Conservation (phyloP, 2,888 invertebrate genomes). For the Drosophila nr. fundita region DNA sequence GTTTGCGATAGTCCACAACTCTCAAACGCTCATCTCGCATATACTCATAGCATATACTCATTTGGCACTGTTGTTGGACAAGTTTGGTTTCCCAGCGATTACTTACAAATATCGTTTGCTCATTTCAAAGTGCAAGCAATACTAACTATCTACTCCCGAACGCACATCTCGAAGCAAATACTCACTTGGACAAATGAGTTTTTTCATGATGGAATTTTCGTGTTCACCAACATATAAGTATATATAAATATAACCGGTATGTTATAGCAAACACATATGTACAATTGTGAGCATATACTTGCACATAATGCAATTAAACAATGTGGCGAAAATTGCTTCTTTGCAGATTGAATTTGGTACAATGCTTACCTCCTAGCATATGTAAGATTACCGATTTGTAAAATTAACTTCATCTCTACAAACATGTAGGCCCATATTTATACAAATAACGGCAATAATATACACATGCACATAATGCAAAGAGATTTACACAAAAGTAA, state of each 20-base stretch:
- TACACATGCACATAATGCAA: not conserved
- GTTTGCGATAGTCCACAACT: not conserved
- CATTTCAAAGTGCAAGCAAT: not conserved
- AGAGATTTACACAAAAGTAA: not conserved
- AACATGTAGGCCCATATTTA: not conserved
- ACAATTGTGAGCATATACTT: not conserved
- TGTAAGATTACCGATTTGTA: not conserved
- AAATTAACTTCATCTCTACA: not conserved
- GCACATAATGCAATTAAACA: not conserved
- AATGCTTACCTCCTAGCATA: not conserved
- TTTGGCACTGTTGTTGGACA: not conserved
- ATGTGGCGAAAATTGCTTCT: not conserved
- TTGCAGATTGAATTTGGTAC: not conserved
- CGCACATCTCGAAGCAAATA: not conserved
- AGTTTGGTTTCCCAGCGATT: not conserved
- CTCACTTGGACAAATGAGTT: not conserved
- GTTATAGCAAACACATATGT: not conserved
- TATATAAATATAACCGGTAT: not conserved
- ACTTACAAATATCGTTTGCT: not conserved
- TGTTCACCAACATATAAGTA: not conserved
- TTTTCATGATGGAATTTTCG: not conserved
- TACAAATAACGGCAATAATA: not conserved
- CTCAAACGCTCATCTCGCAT: not conserved
- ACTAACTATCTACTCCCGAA: not conserved
- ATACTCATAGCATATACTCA: not conserved